Conservation (phyloP, 2,113 vertebrate species). For the Polyodon spathula region DNA sequence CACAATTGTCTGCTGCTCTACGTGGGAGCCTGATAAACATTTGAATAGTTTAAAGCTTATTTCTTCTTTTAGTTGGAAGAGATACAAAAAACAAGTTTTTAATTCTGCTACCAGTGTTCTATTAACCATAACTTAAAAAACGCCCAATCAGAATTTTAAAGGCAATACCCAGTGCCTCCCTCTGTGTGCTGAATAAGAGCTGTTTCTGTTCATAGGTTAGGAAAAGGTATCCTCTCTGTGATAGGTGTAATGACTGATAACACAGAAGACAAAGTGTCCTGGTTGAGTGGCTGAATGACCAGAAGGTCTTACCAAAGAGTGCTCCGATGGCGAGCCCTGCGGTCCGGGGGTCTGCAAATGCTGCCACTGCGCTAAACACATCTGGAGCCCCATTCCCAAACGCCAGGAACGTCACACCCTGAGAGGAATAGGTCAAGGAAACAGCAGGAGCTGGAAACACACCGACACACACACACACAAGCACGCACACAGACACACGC, state of each 20-base stretch:
- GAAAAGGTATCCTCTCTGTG: background rate
- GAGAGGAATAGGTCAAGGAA: constrained; percentile 54
- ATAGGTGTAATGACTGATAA: too few species aligned
- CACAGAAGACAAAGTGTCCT: background rate
- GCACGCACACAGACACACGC: too few species aligned
- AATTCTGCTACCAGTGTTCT: too few species aligned
- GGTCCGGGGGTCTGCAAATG: constrained; percentile 78
- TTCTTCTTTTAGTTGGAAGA: too few species aligned
- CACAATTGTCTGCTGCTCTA: too few species aligned
- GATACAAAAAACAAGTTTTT: too few species aligned
- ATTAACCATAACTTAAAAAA: too few species aligned
- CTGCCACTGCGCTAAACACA: constrained; percentile 88
- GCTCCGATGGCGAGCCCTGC: constrained; percentile 83
- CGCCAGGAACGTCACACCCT: constrained; percentile 95
- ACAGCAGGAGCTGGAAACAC: background rate
- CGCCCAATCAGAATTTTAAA: too few species aligned
- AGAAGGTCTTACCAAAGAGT: constrained; percentile 66
- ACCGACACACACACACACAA: background rate
- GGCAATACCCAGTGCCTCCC: too few species aligned
- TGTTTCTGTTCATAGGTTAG: background rate
- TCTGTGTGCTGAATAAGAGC: too few species aligned
- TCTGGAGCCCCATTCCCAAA: constrained; percentile 92
- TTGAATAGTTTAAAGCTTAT: too few species aligned
- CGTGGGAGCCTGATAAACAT: too few species aligned
- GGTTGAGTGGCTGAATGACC: background rate